Percentiles rank a stretch among this genome's conserved stretches.
Evolutionary conservation across 2,797 vertebrate genomes (phyloP).

Genomic region (Acomys russatus): DNA sequence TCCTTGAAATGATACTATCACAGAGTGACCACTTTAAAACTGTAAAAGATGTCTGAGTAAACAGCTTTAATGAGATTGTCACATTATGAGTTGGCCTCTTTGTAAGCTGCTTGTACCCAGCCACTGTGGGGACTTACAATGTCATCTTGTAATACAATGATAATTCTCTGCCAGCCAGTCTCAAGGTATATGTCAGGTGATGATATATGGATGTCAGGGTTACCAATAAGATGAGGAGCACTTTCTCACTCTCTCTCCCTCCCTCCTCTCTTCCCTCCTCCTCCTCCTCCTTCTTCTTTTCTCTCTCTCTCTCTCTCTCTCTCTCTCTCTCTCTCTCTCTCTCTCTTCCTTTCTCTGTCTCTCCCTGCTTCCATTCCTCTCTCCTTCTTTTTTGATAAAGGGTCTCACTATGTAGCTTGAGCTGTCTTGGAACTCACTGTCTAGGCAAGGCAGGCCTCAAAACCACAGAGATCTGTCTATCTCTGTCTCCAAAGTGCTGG

Average conservation of each 20-base stretch:
- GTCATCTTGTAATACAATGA: constrained; percentile 23
- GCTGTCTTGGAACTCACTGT: neutral
- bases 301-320: neutral
- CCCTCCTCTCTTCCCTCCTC: neutral
- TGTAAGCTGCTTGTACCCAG: constrained; percentile 37
- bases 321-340: too few species aligned
- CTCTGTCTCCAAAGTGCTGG: neutral
- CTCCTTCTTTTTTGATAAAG: neutral
- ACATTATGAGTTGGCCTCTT: constrained; percentile 27
- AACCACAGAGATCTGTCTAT: neutral
- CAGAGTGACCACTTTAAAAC: neutral
- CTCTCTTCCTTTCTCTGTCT: neutral
- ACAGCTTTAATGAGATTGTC: constrained; percentile 9
- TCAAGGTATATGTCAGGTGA: neutral
- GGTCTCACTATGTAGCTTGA: neutral
- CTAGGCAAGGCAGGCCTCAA: neutral
- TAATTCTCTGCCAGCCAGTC: neutral
- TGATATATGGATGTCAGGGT: constrained; percentile 16
- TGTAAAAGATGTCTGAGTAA: constrained; percentile 51
- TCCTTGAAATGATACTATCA: constrained; percentile 36
- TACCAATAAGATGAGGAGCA: neutral
- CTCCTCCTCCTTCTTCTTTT: neutral
- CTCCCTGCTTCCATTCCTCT: neutral
- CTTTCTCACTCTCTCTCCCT: neutral
- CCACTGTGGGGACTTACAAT: neutral